These are phyloP conservation scores for Cettia cetti DNA, from an alignment of 2,113 vertebrate genomes.

Conservation along the genomic window DNA sequence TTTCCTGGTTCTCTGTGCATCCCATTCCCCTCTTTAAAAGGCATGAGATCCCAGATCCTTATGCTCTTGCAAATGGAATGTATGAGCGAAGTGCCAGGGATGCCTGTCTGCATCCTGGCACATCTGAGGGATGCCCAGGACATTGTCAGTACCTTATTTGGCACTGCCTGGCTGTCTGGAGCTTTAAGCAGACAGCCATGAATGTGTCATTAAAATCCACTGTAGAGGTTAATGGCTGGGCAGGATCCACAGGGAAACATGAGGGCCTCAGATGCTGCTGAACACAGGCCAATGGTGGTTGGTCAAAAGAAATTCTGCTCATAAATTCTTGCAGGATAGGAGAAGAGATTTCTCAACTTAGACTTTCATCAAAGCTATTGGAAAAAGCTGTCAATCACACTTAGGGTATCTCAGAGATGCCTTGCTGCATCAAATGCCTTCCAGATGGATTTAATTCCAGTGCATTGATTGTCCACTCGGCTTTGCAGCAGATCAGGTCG, in stretches of 20 bases:
- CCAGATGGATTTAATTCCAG: slow-evolving; percentile 66
- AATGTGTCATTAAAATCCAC: background rate
- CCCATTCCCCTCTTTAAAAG: background rate
- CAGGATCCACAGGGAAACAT: background rate
- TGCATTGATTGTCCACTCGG: slow-evolving; percentile 32
- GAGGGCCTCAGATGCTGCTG: slow-evolving; percentile 14
- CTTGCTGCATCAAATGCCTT: slow-evolving; percentile 60
- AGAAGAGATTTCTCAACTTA: slow-evolving; percentile 27
- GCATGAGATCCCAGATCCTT: background rate
- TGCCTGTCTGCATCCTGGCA: background rate
- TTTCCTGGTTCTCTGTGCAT: background rate
- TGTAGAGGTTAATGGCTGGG: background rate
- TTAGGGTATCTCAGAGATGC: background rate
- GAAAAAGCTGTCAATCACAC: slow-evolving; percentile 26
- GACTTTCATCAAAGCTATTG: background rate
- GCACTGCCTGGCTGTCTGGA: background rate
- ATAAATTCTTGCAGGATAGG: background rate
- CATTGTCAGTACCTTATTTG: background rate
- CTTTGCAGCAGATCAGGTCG: slow-evolving; percentile 26
- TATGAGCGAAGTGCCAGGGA: background rate
- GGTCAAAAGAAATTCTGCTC: background rate
- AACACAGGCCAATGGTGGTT: background rate
- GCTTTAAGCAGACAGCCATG: background rate
- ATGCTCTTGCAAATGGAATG: background rate
- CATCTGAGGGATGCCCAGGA: background rate